Evolutionary conservation across 2,113 vertebrate species (phyloP), one percentile per base, ranked within the genome.

Genomic region (Larimichthys crocea): DNA sequence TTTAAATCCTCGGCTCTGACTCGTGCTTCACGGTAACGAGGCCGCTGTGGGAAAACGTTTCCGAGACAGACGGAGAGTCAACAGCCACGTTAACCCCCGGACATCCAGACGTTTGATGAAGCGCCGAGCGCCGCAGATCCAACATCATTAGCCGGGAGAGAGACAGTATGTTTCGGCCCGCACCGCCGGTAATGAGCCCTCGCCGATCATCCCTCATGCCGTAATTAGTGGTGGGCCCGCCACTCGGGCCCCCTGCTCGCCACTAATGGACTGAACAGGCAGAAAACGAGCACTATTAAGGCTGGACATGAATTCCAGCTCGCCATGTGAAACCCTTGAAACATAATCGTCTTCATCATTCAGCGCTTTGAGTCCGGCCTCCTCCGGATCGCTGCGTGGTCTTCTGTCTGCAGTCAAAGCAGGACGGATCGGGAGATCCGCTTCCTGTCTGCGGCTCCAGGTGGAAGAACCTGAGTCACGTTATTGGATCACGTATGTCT

Each of bases 141-240:
- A 90, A 90, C 93, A 93, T 95, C 94, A 94, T 95, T 94, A 95
- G 69, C 83, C 59, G 8, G 74, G 89, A 92, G 88, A 92, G 93
- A 93, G 90, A 92, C 90, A 88, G 86, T 93, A 90, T 94, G 93
- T 78, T 94, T 74, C 78, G 81, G 82, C 80, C 46, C 84, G 76
- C 85, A 10, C 78, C 57, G 82, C 68, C 77, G 64, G 64, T 95
- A 95, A 95, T 91, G 94, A 95, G 92, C 89, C 86, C 90, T 87
- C 73, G 69, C 88, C 90, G 70, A 76, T 91, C 93, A 95, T 95
- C 91, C 86, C 92, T 95, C 93, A 94, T 48, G 44, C 80, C 48
- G 74, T 94, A 94, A 95, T 95, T 94, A 95, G 91, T 80, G 83
- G 76, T 70, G 48, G 69, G 77, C 77, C 53, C 64, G 55, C 75